Conservation (phyloP, 2,797 vertebrate species). For the Chrysolophus pictus region DNA sequence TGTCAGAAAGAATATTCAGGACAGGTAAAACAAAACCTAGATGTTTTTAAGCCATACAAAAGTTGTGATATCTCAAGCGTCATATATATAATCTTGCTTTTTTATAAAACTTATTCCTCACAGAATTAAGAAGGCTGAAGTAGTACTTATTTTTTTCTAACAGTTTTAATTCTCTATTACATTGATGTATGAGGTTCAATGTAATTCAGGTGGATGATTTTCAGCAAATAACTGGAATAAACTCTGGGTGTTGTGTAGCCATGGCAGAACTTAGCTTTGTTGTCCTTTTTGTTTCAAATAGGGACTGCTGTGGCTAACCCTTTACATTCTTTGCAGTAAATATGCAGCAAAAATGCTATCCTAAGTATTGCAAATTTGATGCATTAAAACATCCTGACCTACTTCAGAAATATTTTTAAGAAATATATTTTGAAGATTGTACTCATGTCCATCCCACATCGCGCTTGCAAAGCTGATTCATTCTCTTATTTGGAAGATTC, state of each 20-base stretch:
- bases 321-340: background rate
- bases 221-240: background rate
- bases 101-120: background rate
- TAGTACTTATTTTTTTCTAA: background rate
- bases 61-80: background rate
- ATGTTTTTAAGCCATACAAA: background rate
- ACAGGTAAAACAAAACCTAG: slow-evolving; percentile 83
- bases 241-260: background rate
- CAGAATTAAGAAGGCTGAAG: background rate
- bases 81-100: background rate
- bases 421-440: background rate
- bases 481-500: background rate
- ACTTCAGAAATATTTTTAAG: background rate
- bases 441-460: background rate
- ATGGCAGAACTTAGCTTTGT: background rate
- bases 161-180: background rate
- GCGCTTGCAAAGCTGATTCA: background rate
- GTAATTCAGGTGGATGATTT: background rate
- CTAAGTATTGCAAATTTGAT: background rate
- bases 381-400: background rate
- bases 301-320: background rate
- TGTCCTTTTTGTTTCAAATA: background rate
- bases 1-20: slow-evolving; percentile 98
- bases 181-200: background rate
- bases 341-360: background rate